These are phyloP conservation scores for Climacteris rufus DNA, from an alignment of 2,113 vertebrate species.

Conservation along the genomic window DNA sequence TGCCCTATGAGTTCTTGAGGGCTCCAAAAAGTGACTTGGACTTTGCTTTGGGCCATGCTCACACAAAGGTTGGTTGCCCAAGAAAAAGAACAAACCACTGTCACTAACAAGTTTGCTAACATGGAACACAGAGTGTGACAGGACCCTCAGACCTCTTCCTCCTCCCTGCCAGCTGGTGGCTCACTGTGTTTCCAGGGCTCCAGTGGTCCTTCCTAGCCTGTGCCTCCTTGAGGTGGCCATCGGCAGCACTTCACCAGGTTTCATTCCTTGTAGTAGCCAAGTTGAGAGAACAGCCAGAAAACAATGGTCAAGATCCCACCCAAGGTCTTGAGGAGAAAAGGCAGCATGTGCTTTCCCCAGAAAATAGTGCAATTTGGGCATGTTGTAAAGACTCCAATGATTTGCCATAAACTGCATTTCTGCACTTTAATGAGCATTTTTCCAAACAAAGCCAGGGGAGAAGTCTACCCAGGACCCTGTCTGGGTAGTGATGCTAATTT, in stretches of 20 bases:
- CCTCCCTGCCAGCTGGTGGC: not conserved
- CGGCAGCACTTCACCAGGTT: fast-evolving
- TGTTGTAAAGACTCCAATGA: not conserved
- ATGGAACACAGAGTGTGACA: not conserved
- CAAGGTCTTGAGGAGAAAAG: not conserved
- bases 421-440: constrained; percentile 39
- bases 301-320: not conserved
- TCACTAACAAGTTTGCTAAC: not conserved
- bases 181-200: not conserved
- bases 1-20: not conserved
- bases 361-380: fast-evolving
- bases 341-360: not conserved
- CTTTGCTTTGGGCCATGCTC: not conserved
- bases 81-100: not conserved
- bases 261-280: not conserved
- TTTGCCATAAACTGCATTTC: not conserved
- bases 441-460: constrained; percentile 20
- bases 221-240: fast-evolving
- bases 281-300: not conserved
- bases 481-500: constrained; percentile 37
- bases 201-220: not conserved
- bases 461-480: constrained; percentile 8
- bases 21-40: not conserved
- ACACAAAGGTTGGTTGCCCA: fast-evolving
- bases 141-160: not conserved